phyloP scores from a whole-genome alignment of 2,888 invertebrate species.

The Hetaerina titia region DNA sequence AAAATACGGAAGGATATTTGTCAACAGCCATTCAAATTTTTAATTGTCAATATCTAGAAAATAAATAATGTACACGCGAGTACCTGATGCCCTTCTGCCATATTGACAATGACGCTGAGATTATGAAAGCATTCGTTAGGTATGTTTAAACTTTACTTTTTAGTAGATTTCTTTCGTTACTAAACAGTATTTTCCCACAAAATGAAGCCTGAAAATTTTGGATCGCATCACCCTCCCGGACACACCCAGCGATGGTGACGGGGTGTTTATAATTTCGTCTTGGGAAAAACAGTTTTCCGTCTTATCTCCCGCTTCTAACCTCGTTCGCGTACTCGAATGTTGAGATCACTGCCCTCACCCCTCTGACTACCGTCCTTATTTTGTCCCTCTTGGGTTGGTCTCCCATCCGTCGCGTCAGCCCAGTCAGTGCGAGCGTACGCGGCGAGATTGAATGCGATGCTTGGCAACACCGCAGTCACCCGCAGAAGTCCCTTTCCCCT shows the following conservation, averaged over 20 bases:
- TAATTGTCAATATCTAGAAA: no score
- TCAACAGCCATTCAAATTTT: no score
- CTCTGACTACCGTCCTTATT: background rate
- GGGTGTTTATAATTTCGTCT: background rate
- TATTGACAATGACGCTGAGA: no score
- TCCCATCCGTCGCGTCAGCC: conserved; percentile 22
- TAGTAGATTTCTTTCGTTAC: no score
- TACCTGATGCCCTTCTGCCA: no score
- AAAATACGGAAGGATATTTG: no score
- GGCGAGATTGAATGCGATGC: background rate
- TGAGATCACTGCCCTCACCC: conserved; percentile 15
- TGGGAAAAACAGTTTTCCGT: background rate
- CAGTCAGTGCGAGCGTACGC: background rate
- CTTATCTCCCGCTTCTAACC: background rate
- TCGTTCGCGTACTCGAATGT: background rate
- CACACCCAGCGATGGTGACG: background rate
- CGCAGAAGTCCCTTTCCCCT: background rate
- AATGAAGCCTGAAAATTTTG: background rate
- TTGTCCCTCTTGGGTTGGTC: background rate
- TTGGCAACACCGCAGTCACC: conserved; percentile 12
- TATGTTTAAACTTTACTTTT: no score
- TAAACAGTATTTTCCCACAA: background rate
- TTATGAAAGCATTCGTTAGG: no score
- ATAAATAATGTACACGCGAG: no score
- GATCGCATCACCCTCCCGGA: no score